Conservation (phyloP, 2,888 invertebrate species). For the Archips xylosteana region DNA sequence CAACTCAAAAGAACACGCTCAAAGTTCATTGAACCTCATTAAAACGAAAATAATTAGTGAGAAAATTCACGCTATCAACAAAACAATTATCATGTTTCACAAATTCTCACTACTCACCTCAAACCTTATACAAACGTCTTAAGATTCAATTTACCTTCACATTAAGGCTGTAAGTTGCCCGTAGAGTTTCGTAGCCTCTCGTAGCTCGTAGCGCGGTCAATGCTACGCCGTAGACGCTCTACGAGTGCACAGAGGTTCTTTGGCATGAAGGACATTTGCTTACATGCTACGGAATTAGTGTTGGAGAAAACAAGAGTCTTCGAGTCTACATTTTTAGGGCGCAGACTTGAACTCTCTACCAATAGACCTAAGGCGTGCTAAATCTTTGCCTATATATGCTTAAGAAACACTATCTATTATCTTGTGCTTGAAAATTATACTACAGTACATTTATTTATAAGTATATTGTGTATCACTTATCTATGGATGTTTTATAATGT, state of each 20-base stretch:
- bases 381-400: too few relatives aligned
- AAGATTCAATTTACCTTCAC: slow-evolving; percentile 8
- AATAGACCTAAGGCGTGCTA: too few relatives aligned
- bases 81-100: slow-evolving; percentile 22
- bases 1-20: neutral
- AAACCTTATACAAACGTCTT: neutral
- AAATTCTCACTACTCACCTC: neutral
- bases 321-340: too few relatives aligned
- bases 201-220: slow-evolving; percentile 32
- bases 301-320: too few relatives aligned
- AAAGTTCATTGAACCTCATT: slow-evolving; percentile 20
- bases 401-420: too few relatives aligned
- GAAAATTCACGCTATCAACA: slow-evolving; percentile 22
- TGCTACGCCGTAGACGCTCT: slow-evolving; percentile 36
- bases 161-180: slow-evolving; percentile 2
- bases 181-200: slow-evolving; percentile 11
- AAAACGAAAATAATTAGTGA: slow-evolving; percentile 9
- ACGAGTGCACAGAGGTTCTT: neutral
- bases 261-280: slow-evolving; percentile 17
- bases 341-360: too few relatives aligned
- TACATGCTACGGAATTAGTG: neutral
- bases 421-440: too few relatives aligned
- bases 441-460: too few relatives aligned
- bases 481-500: too few relatives aligned
- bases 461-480: too few relatives aligned